Base-by-base conservation (phyloP, 2,888 invertebrate genomes). In the Phalangium opilio region DNA sequence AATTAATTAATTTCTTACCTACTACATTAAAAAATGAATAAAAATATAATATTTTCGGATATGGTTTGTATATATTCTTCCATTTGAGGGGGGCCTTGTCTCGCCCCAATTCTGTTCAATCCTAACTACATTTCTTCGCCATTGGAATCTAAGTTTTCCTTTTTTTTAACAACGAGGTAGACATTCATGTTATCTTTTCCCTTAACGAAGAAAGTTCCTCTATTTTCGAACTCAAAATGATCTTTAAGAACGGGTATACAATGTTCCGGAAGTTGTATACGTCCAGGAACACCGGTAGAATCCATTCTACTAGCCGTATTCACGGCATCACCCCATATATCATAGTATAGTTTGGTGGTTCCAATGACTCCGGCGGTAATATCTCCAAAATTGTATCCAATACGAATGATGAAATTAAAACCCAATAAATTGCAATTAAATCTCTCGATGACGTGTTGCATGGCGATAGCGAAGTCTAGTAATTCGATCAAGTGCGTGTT, bases 241-340 rank as follows among this genome's bases (percentile, higher is more conserved):
- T 75, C 72, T 33, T 77, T 72, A 33, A 96, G 71, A 14, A 79
- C 73, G 0, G 75, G 68, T 39, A 84, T 66, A 60, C 83, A 83
- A 48, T 79, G 76, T 60, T 81, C 81, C 12, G 84, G 81, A 3
- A 85, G 75, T 64, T 87, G 87, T 55, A 91, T 83, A 43, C 81
- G 72, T 49, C 86, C 83, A 3, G 80, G 75, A 10, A 91, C 78
- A 0, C 95, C 95, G 0, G 93, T 95, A 0, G 89, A 86, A 66
- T 96, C 95, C 96, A 96, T 96, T 45, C 95, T 73, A 7, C 87
- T 87, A 0, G 95, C 89, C 49, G 95, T 90, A 65, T 96, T 96
- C 0, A 96, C 95, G 0, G 95, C 89, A 65, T 96, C 95, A 0
- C 95, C 95, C 95, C 95, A 96, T 59, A 95, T 95, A 65, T 95